Percentiles rank a stretch among this genome's conserved stretches.
Conservation (phyloP, 2,888 invertebrate species). For the Antheraea yamamai region DNA sequence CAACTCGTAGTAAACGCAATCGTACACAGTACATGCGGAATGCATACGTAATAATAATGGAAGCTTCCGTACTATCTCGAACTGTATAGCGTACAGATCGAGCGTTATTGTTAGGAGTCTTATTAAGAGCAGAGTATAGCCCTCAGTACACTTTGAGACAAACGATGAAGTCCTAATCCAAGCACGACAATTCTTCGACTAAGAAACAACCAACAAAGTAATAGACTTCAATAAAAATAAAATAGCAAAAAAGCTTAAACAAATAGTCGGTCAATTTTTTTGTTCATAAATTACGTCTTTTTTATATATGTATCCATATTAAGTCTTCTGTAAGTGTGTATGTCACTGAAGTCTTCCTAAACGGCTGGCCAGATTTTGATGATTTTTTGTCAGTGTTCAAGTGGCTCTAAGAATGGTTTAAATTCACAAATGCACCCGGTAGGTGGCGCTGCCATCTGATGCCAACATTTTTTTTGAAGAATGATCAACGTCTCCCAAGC, state of each 20-base stretch:
- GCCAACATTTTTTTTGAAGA: too few relatives aligned
- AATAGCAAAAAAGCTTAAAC: background rate
- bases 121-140: background rate
- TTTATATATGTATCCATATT: too few relatives aligned
- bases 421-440: too few relatives aligned
- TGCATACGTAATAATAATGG: background rate
- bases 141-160: background rate
- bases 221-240: background rate
- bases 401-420: too few relatives aligned
- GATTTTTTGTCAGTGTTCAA: too few relatives aligned
- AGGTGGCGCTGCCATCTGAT: too few relatives aligned
- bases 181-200: background rate
- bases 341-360: too few relatives aligned
- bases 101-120: background rate
- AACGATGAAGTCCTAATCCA: background rate
- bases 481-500: too few relatives aligned
- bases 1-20: constrained; percentile 33
- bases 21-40: constrained; percentile 11
- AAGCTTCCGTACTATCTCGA: background rate
- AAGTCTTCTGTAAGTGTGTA: too few relatives aligned
- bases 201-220: background rate
- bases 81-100: background rate
- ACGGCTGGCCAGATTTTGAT: too few relatives aligned
- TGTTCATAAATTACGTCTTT: too few relatives aligned
- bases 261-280: too few relatives aligned